phyloP scores from a whole-genome alignment of 2,888 invertebrate species.

The Macrosiphum euphorbiae region DNA sequence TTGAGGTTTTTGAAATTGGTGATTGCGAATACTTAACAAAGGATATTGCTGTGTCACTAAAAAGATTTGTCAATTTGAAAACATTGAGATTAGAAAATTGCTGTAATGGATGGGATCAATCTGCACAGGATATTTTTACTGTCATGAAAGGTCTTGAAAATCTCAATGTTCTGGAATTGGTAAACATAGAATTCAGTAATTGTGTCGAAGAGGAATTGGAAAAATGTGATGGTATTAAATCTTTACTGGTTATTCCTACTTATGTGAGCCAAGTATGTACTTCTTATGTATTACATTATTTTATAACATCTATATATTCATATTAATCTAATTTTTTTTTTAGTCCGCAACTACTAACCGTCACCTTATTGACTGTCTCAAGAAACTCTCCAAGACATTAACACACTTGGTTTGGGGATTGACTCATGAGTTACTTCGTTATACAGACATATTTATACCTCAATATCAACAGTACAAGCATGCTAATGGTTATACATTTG shows the following conservation, averaged over 20 bases:
- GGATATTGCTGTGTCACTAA: conserved; percentile 78
- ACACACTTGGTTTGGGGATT: conserved; percentile 87
- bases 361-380: conserved; percentile 78
- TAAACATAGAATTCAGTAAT: conserved; percentile 85
- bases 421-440: conserved; percentile 83
- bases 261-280: conserved; percentile 79
- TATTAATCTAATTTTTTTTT: conserved; percentile 48
- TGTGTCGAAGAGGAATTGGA: conserved; percentile 84
- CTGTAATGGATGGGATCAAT: conserved; percentile 74
- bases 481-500: conserved; percentile 33
- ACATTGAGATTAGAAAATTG: conserved; percentile 84
- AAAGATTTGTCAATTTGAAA: conserved; percentile 76
- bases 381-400: conserved; percentile 77
- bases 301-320: not conserved
- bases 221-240: conserved; percentile 79
- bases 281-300: not conserved
- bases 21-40: too few species aligned
- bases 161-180: conserved; percentile 81
- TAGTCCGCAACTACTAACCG: conserved; percentile 86
- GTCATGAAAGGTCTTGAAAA: conserved; percentile 77
- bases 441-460: conserved; percentile 86
- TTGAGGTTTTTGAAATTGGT: too few species aligned
- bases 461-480: conserved; percentile 74
- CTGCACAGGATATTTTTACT: conserved; percentile 74
- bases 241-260: conserved; percentile 84